Conservation (phyloP, 1,140 invertebrate species). For the Gonatopus flavifemur region DNA sequence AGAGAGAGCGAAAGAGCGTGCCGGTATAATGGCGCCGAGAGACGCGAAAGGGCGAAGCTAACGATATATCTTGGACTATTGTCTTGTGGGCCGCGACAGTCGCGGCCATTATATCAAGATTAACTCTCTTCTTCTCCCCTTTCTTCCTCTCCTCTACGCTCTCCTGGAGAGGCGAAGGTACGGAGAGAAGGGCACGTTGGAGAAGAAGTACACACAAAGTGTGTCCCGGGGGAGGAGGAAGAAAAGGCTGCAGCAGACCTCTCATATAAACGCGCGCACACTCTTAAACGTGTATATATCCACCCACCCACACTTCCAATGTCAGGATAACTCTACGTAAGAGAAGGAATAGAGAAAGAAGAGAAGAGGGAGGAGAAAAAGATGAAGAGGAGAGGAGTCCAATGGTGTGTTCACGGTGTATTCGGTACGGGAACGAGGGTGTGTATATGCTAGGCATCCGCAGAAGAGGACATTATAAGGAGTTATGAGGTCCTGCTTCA, state of each 20-base stretch:
- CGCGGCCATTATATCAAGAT: conserved; percentile 59
- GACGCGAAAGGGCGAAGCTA: conserved; percentile 50
- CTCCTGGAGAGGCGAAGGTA: conserved; percentile 41
- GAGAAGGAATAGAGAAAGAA: neutral
- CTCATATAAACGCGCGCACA: conserved; percentile 28
- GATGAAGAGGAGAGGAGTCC: conserved; percentile 17
- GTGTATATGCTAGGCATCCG: conserved; percentile 57
- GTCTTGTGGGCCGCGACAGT: conserved; percentile 56
- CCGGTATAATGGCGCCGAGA: conserved; percentile 49
- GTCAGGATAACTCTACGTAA: conserved; percentile 16
- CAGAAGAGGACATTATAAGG: conserved; percentile 59
- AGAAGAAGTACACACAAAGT: conserved; percentile 38
- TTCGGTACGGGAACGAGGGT: conserved; percentile 49
- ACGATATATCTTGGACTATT: conserved; percentile 58
- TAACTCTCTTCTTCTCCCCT: conserved; percentile 55
- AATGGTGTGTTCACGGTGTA: conserved; percentile 48
- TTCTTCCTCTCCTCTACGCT: too few relatives aligned
- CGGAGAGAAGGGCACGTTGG: conserved; percentile 39
- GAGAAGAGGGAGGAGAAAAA: neutral
- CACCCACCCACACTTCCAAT: conserved; percentile 29
- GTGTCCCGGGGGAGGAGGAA: conserved; percentile 31
- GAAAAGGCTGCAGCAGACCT: conserved; percentile 22
- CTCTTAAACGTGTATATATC: too few relatives aligned
- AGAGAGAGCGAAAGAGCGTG: conserved; percentile 34
- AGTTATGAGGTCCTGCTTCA: conserved; percentile 58